Conservation (phyloP, 2,113 vertebrate genomes). For the Vulpes vulpes region DNA sequence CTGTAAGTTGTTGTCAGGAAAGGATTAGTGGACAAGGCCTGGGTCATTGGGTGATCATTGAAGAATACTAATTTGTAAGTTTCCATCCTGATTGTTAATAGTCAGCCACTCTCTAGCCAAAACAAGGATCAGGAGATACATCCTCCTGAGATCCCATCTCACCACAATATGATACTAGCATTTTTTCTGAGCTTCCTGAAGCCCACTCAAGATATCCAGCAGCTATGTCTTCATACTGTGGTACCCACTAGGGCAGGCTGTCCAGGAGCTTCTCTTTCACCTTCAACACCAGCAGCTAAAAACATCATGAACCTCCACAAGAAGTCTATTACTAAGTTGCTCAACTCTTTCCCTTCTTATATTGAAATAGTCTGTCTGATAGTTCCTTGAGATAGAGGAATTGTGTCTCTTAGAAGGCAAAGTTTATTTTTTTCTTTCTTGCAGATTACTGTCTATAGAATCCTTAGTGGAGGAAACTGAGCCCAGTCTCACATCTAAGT, state of each 20-base stretch:
- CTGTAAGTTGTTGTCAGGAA: conserved; percentile 71
- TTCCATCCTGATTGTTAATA: conserved; percentile 68
- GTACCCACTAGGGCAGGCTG: background rate
- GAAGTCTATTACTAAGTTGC: background rate
- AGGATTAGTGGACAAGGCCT: conserved; percentile 68
- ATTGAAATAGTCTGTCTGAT: background rate
- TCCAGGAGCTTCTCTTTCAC: background rate
- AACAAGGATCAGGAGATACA: conserved; percentile 59
- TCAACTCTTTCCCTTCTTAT: conserved; percentile 35
- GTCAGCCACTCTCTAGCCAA: conserved; percentile 55
- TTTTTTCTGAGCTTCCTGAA: conserved; percentile 32
- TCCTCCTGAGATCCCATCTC: conserved; percentile 10
- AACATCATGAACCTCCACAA: conserved; percentile 18
- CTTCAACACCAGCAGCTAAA: background rate
- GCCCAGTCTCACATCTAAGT: background rate
- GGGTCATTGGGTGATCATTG: conserved; percentile 38
- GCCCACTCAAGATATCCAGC: background rate
- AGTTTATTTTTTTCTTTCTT: background rate
- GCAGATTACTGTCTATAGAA: background rate
- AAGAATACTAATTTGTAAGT: conserved; percentile 69
- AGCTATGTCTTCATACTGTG: conserved; percentile 11
- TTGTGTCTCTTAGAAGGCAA: conserved; percentile 34
- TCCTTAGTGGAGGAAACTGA: background rate
- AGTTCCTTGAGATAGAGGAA: conserved; percentile 34
- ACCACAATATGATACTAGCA: background rate